Conservation (phyloP, 2,113 vertebrate genomes). For the Phylloscopus trochiloides region DNA sequence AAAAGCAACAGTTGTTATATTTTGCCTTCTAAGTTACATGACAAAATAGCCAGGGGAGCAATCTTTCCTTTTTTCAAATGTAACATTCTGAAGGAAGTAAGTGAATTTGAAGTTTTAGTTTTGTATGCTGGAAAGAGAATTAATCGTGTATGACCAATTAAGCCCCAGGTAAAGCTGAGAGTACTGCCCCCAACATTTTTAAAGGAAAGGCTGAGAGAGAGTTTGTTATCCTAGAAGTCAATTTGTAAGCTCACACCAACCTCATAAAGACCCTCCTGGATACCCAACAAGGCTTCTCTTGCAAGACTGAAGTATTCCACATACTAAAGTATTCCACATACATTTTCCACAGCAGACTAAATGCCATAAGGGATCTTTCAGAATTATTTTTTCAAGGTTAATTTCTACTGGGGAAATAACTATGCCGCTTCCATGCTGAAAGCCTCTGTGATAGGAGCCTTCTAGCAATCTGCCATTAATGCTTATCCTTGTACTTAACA, state of each 20-base stretch:
- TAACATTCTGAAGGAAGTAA: background rate
- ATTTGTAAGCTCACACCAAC: background rate
- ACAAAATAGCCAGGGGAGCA: background rate
- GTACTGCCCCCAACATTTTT: background rate
- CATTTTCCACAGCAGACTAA: background rate
- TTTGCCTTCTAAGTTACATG: background rate
- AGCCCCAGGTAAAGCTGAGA: background rate
- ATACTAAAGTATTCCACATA: background rate
- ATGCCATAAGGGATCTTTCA: background rate
- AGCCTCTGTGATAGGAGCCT: background rate
- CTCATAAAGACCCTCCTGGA: background rate
- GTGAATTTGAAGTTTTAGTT: background rate
- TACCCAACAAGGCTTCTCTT: background rate
- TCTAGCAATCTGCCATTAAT: background rate
- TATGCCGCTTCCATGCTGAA: background rate
- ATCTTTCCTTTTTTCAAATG: background rate
- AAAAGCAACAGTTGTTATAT: background rate
- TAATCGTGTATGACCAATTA: background rate
- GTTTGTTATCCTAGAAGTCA: background rate
- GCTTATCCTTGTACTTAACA: background rate
- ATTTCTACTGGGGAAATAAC: background rate
- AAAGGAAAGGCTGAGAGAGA: background rate
- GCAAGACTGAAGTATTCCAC: background rate
- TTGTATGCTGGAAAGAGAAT: background rate
- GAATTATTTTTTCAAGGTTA: background rate